Evolutionary conservation across 2,113 vertebrate genomes (phyloP).

Genomic region (Tachysurus vachellii): DNA sequence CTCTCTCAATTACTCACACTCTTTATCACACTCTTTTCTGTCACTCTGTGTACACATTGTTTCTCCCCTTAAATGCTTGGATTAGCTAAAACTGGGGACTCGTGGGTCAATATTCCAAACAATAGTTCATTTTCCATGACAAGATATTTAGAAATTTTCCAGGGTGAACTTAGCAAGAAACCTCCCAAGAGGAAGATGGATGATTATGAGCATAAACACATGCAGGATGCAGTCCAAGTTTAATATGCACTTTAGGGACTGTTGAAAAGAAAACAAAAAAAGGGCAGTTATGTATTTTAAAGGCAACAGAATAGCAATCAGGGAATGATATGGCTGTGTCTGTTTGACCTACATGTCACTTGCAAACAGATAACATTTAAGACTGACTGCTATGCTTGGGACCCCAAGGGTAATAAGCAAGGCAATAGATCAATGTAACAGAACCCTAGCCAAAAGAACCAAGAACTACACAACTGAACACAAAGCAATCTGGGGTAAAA

Average conservation of each 20-base stretch:
- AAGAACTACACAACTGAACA: not conserved
- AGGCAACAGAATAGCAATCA: not conserved
- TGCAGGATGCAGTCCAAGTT: not conserved
- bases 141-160: slow-evolving; percentile 8
- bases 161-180: not conserved
- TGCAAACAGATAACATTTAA: not conserved
- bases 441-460: not conserved
- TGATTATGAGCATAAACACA: not conserved
- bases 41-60: not conserved
- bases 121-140: slow-evolving; percentile 16
- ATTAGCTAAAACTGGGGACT: not conserved
- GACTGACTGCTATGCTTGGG: not conserved
- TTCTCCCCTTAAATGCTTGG: not conserved
- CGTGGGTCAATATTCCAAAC: slow-evolving; percentile 4
- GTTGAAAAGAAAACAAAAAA: not conserved
- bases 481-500: not conserved
- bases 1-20: not conserved
- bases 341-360: not conserved
- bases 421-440: not conserved
- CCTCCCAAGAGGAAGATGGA: slow-evolving; percentile 12
- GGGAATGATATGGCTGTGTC: not conserved
- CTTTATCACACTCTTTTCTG: not conserved
- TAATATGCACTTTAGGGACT: not conserved
- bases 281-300: not conserved
- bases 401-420: not conserved